These are phyloP conservation scores for Entomobrya proxima DNA, from an alignment of 2,888 invertebrate species.

Conservation along the genomic window DNA sequence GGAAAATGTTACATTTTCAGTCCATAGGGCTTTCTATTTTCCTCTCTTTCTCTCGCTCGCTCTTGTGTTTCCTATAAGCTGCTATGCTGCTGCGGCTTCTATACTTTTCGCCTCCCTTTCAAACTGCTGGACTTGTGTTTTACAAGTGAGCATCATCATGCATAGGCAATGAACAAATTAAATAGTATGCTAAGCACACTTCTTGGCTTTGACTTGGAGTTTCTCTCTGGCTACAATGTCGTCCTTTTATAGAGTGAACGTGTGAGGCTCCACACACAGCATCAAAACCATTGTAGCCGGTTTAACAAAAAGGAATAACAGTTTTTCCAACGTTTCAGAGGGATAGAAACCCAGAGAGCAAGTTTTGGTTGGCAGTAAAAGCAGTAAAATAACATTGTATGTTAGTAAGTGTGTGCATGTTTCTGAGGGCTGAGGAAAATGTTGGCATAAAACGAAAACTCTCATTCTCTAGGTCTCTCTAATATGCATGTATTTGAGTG, in stretches of 20 bases:
- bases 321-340: too few relatives aligned
- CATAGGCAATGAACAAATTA: conserved; percentile 44
- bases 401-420: not conserved
- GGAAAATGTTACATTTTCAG: conserved; percentile 11
- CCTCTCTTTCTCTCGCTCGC: too few relatives aligned
- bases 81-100: too few relatives aligned
- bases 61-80: not conserved
- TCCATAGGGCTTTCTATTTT: conserved; percentile 23
- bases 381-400: not conserved
- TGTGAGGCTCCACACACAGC: not conserved
- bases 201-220: not conserved
- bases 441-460: too few relatives aligned
- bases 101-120: too few relatives aligned
- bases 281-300: conserved; percentile 23
- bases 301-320: conserved; percentile 28
- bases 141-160: conserved; percentile 41
- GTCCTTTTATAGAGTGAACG: not conserved
- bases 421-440: too few relatives aligned
- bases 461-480: too few relatives aligned
- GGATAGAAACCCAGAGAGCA: not conserved
- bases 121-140: conserved; percentile 13
- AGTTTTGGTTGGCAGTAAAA: not conserved
- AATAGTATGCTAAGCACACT: not conserved
- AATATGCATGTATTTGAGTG: conserved; percentile 5
- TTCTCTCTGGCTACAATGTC: not conserved